Evolutionary conservation across 2,888 invertebrate species (phyloP), one percentile per base, ranked within the genome.

Genomic region (Drosophila infuscata): DNA sequence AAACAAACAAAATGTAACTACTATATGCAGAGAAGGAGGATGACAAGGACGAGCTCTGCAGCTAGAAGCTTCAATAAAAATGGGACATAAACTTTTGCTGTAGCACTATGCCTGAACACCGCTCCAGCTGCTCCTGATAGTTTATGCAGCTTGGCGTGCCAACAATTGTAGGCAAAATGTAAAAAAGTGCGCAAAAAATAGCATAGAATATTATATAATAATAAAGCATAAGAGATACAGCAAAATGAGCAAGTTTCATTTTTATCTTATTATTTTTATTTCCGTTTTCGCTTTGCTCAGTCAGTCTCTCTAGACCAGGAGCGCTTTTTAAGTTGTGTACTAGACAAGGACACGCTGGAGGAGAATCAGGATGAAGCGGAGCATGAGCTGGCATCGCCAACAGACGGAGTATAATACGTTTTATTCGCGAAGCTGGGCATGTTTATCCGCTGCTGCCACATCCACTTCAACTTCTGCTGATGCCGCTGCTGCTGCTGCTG

Each of bases 1-100:
- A 85, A 85, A 88, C 88, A 85, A 85, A 88, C 83, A 82, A 84
- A 82, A 81, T 85, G 78, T 79, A 65, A 64, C 64, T 77, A 69
- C 64, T 77, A 65, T 67, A 53, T 59, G 54, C 69, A 35, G 58
- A 53, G 29, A 17, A 5, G 30, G 56, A 30, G 56, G 12, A 12
- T 30, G 7, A 32, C 8, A 5, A 17, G 11, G 7, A 30, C 7
- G n/a, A 59, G 66, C 74, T 76, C 81, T 36, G 56, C 63, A 78
- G 70, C 64, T 68, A 66, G 64, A 43, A 38, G 74, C 82, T 70
- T 65, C 82, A 84, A 85, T 84, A 77, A 75, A 84, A 82, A 73
- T 83, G 81, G 74, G 74, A 68, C 70, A 61, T 20, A 70, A 83
- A 79, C 67, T 86, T 83, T 82, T 57, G 58, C 59, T 48, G 38